Conservation (phyloP, 2,113 vertebrate species). For the Amphiprion percula region DNA sequence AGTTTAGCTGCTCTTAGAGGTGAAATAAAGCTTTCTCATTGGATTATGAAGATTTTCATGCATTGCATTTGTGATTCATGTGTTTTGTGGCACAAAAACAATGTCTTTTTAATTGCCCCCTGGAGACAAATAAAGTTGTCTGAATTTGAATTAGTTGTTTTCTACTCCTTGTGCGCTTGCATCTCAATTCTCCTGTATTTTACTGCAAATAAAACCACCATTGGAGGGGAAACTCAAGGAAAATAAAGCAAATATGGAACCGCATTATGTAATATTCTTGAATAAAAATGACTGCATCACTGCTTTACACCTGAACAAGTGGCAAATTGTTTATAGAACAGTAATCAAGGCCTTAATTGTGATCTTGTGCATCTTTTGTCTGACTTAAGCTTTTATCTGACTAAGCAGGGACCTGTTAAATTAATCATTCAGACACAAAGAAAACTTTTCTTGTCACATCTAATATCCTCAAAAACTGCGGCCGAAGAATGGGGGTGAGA, state of each 20-base stretch:
- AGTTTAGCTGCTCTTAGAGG: no score
- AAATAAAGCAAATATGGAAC: no score
- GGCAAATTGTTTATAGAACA: not conserved
- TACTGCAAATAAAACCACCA: no score
- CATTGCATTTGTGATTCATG: no score
- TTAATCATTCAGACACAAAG: not conserved
- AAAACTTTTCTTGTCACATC: slow-evolving; percentile 9
- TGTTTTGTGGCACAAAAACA: not conserved
- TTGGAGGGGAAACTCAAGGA: no score
- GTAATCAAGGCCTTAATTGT: not conserved
- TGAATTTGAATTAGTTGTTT: not conserved
- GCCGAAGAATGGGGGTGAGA: not conserved
- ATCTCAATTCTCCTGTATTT: not conserved
- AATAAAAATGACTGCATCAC: not conserved
- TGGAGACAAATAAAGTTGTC: no score
- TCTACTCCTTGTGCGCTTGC: not conserved
- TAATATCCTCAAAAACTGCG: slow-evolving; percentile 12
- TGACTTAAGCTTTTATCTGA: not conserved
- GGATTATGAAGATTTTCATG: no score
- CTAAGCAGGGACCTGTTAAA: not conserved
- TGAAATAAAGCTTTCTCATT: no score
- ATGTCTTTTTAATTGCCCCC: not conserved
- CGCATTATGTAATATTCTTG: no score
- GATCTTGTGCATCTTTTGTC: slow-evolving; percentile 15
- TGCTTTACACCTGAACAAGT: slow-evolving; percentile 5